Evolutionary conservation across 2,888 invertebrate genomes (phyloP).

Genomic region (Furcula furcula): DNA sequence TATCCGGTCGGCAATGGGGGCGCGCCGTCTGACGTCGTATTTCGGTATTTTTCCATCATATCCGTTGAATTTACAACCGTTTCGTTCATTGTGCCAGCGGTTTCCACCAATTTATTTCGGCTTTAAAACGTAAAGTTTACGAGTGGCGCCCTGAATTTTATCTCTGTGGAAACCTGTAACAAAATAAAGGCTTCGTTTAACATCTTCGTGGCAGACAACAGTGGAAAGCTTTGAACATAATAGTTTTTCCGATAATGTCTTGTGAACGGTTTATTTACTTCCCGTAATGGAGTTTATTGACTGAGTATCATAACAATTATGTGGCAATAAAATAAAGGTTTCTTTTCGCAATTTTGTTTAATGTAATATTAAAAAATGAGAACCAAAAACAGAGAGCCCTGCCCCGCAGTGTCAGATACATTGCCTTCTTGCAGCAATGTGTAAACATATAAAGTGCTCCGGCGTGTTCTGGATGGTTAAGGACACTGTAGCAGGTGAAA

Average conservation of each 20-base stretch:
- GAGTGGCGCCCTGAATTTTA: slow-evolving; percentile 49
- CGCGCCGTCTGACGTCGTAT: slow-evolving; percentile 39
- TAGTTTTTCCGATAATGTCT: slow-evolving; percentile 16
- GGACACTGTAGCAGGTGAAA: too few species aligned
- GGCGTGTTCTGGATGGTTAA: too few species aligned
- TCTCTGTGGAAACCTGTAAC: slow-evolving; percentile 61
- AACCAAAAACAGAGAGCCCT: too few species aligned
- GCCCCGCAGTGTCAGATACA: too few species aligned
- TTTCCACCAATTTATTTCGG: slow-evolving; percentile 48
- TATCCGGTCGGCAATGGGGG: slow-evolving; percentile 41
- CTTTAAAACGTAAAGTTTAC: slow-evolving; percentile 55
- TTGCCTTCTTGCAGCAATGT: too few species aligned
- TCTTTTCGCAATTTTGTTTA: too few species aligned
- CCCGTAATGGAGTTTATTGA: slow-evolving; percentile 3
- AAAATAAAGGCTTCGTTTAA: slow-evolving; percentile 56
- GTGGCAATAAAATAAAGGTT: not conserved
- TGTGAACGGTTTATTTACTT: slow-evolving; percentile 7
- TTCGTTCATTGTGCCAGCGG: slow-evolving; percentile 57
- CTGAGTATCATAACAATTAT: not conserved
- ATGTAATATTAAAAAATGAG: too few species aligned
- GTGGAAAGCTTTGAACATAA: slow-evolving; percentile 13
- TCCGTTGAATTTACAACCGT: slow-evolving; percentile 48
- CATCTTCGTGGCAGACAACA: slow-evolving; percentile 30
- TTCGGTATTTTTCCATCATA: slow-evolving; percentile 42
- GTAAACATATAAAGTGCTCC: too few species aligned